Percentiles rank a stretch among this genome's conserved stretches.
These are phyloP conservation scores for Holothuria leucospilota DNA, from an alignment of 53 echinoderm and acorn worm genomes.

Conservation along the genomic window DNA sequence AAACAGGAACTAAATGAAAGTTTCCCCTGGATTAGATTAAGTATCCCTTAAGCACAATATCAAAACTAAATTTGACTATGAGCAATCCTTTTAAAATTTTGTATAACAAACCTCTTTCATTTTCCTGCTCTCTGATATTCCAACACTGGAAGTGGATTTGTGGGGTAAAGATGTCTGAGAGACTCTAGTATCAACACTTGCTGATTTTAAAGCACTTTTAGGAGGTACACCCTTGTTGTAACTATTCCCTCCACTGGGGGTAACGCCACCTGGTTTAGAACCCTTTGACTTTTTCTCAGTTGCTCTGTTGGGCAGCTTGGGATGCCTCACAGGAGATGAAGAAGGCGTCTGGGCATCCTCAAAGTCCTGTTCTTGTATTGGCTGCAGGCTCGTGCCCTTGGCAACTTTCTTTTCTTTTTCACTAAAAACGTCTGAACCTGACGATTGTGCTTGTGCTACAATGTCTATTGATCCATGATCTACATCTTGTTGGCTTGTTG, in stretches of 20 bases:
- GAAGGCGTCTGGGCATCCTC: background rate
- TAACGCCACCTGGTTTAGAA: background rate
- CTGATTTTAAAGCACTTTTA: background rate
- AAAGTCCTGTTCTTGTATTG: conserved; percentile 13
- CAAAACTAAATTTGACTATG: no score
- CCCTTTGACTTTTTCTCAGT: conserved; percentile 4
- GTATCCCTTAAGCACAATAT: no score
- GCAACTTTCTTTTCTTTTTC: background rate
- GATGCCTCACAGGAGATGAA: no score
- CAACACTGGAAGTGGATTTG: background rate
- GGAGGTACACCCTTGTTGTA: background rate
- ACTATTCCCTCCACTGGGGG: background rate
- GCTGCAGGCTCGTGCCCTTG: conserved; percentile 3
- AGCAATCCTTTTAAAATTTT: no score
- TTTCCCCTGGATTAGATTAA: no score
- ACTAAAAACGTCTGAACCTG: background rate
- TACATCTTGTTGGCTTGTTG: conserved; percentile 46
- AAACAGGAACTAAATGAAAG: no score
- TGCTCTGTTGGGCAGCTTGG: background rate
- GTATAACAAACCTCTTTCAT: conserved; percentile 21
- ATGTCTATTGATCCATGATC: conserved; percentile 58
- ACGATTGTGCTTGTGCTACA: conserved; percentile 62
- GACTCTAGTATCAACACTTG: background rate
- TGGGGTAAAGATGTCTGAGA: background rate
- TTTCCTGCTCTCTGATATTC: conserved; percentile 28